These are phyloP conservation scores for Nebria ingens DNA, from an alignment of 1,140 invertebrate genomes.

Conservation along the genomic window DNA sequence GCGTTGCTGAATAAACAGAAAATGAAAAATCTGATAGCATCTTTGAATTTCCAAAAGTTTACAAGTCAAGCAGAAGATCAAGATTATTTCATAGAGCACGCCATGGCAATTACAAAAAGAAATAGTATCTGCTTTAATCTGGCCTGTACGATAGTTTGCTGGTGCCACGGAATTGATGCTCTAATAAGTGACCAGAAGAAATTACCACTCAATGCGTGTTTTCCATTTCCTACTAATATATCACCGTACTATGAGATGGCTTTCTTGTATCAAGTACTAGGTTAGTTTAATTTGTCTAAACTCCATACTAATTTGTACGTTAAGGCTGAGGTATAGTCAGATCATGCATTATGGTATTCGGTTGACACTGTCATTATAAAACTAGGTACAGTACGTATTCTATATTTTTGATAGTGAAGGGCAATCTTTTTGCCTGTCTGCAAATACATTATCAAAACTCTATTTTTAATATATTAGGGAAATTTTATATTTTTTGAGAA, in stretches of 20 bases:
- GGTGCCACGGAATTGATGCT: not conserved
- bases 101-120: conserved; percentile 11
- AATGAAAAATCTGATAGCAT: not conserved
- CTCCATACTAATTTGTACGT: too few species aligned
- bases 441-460: too few species aligned
- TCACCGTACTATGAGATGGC: conserved; percentile 19
- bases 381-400: too few species aligned
- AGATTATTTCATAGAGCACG: not conserved
- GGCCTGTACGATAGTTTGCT: not conserved
- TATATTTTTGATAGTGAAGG: too few species aligned
- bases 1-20: not conserved
- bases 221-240: conserved; percentile 15
- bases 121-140: not conserved
- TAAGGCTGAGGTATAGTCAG: too few species aligned
- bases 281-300: too few species aligned
- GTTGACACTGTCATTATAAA: too few species aligned
- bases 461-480: too few species aligned
- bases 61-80: not conserved
- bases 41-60: not conserved
- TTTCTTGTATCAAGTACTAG: conserved; percentile 19
- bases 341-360: too few species aligned
- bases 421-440: too few species aligned
- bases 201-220: conserved; percentile 12
- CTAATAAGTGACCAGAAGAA: not conserved
- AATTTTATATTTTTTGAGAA: too few species aligned